A percentile compares a stretch with the other conserved stretches of the same genome.
phyloP scores from a whole-genome alignment of 2,113 vertebrate species.

The Trematocara unimaculatum region DNA sequence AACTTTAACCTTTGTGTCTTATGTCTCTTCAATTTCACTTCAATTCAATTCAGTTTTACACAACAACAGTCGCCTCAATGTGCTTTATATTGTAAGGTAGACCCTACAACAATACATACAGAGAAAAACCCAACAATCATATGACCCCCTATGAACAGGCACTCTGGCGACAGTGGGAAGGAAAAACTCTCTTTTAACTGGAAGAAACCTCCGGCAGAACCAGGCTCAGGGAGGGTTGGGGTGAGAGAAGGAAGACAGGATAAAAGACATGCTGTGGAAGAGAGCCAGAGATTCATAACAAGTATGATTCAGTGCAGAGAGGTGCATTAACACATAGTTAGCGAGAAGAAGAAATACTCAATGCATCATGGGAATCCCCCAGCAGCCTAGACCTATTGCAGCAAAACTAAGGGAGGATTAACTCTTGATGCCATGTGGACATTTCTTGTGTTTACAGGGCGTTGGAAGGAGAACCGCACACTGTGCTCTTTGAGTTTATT shows the following conservation, averaged over 20 bases:
- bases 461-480: conserved; percentile 85
- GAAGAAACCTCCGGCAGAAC: accelerated
- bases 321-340: background rate
- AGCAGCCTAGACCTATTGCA: background rate
- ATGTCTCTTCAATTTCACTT: background rate
- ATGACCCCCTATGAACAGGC: background rate
- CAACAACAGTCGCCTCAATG: background rate
- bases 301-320: background rate
- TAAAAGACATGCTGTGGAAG: background rate
- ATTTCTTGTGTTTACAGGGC: conserved; percentile 69
- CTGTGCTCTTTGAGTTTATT: conserved; percentile 84
- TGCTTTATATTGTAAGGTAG: background rate
- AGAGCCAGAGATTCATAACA: background rate
- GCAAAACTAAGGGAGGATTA: background rate
- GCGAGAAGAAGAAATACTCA: background rate
- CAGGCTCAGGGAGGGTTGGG: background rate
- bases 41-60: background rate
- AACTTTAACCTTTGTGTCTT: background rate
- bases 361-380: background rate
- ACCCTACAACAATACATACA: background rate
- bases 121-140: background rate
- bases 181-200: background rate
- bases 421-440: background rate
- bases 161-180: background rate
- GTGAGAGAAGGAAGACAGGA: background rate